Percentiles rank a stretch among this genome's conserved stretches.
Evolutionary conservation across 2,797 vertebrate genomes (phyloP).

Genomic region (Lophotriccus pileatus): DNA sequence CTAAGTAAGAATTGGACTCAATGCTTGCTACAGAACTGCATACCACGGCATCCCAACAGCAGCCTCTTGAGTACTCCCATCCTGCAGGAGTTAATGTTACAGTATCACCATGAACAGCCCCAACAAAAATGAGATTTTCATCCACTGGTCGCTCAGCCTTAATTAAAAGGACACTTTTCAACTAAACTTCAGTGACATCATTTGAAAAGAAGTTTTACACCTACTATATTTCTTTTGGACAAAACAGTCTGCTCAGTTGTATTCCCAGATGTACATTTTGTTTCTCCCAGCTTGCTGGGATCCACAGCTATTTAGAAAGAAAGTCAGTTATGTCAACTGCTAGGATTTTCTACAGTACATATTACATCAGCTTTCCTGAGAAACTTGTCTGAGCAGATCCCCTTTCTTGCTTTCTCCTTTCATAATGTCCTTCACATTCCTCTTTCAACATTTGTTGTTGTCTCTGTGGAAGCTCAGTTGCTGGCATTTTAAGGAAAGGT

Average conservation of each 20-base stretch:
- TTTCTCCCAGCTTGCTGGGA: not conserved
- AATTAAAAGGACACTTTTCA: conserved; percentile 1
- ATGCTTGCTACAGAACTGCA: not conserved
- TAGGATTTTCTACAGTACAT: conserved; percentile 27
- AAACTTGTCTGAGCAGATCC: conserved; percentile 51
- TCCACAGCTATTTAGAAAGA: conserved; percentile 9
- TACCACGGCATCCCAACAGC: not conserved
- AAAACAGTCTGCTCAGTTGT: not conserved
- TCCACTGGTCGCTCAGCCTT: not conserved
- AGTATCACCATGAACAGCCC: not conserved
- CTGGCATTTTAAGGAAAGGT: conserved; percentile 44
- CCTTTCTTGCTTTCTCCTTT: conserved; percentile 38
- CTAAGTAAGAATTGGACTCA: not conserved
- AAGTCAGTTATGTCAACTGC: not conserved
- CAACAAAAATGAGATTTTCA: not conserved
- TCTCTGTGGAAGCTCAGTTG: not conserved
- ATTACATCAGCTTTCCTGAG: conserved; percentile 51
- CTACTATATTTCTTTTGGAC: not conserved
- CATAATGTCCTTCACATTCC: conserved; percentile 22
- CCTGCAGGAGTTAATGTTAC: not conserved
- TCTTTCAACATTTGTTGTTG: conserved; percentile 36
- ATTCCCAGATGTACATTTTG: not conserved
- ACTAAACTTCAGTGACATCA: not conserved
- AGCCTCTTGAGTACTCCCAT: not conserved
- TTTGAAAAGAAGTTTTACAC: conserved; percentile 18